Evolutionary conservation across 2,797 vertebrate genomes (phyloP).

Genomic region (Falco novaeseelandiae): DNA sequence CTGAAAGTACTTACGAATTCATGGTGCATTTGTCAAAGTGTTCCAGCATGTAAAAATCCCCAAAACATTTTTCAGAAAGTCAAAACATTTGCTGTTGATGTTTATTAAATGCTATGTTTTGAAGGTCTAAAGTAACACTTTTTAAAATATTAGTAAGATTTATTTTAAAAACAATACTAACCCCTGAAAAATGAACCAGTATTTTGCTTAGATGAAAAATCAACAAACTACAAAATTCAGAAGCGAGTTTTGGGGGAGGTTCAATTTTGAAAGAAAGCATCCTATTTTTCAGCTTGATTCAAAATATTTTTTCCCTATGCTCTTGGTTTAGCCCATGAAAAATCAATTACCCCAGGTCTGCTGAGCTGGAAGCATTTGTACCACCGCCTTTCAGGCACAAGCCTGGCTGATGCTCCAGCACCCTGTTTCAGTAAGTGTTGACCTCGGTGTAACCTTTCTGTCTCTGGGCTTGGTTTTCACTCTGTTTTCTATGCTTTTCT

Average conservation of each 20-base stretch:
- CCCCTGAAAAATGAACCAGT: background rate
- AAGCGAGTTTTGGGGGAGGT: background rate
- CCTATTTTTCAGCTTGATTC: background rate
- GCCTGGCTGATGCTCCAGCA: background rate
- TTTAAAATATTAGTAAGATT: background rate
- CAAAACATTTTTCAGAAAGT: background rate
- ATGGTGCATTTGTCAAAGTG: background rate
- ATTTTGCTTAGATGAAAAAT: background rate
- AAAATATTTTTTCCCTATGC: rapidly evolving
- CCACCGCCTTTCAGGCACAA: rapidly evolving
- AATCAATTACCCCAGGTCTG: rapidly evolving
- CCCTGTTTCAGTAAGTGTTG: rapidly evolving
- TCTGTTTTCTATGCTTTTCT: background rate
- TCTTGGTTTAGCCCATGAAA: background rate
- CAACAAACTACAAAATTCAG: background rate
- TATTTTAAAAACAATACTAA: background rate
- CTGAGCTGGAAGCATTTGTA: background rate
- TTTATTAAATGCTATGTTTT: background rate
- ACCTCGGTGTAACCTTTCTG: rapidly evolving
- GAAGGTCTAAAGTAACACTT: background rate
- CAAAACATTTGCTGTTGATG: background rate
- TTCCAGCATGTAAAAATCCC: background rate
- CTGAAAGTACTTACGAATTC: background rate
- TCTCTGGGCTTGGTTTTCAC: background rate
- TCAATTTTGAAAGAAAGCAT: background rate